phyloP scores from a whole-genome alignment of 2,113 vertebrate genomes.

The Platysternon megacephalum region DNA sequence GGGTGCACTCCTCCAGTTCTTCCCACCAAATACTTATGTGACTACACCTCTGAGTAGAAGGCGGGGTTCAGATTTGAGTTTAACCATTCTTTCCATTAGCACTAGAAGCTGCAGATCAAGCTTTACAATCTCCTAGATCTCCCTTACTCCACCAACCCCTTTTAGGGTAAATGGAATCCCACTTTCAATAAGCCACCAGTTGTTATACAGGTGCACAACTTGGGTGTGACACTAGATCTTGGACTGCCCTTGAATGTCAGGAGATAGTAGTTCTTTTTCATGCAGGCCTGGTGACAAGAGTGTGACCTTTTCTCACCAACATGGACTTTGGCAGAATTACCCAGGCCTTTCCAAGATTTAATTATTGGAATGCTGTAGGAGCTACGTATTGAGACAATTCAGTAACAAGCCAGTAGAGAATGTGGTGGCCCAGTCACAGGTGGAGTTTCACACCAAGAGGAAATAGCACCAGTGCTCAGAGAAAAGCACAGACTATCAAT shows the following conservation, averaged over 20 bases:
- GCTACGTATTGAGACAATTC: neutral
- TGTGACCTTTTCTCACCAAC: neutral
- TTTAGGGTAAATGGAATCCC: neutral
- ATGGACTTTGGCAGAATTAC: neutral
- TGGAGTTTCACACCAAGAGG: neutral
- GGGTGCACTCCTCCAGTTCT: neutral
- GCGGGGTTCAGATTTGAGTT: neutral
- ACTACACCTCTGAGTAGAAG: neutral
- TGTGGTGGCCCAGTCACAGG: neutral
- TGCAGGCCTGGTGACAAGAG: neutral
- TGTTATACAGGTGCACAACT: neutral
- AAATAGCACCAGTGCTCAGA: neutral
- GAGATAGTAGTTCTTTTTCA: neutral
- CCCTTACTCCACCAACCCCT: neutral
- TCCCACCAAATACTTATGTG: neutral
- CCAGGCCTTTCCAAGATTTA: neutral
- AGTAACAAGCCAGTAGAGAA: neutral
- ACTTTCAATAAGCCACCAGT: neutral
- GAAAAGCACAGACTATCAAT: neutral
- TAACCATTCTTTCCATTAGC: neutral
- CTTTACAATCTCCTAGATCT: neutral
- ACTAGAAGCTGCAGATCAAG: neutral
- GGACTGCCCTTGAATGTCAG: neutral
- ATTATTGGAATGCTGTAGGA: neutral
- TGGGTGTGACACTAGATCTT: neutral